phyloP scores from a whole-genome alignment of 37 sponge, comb jelly and placozoan species.

The Halichondria panicea region DNA sequence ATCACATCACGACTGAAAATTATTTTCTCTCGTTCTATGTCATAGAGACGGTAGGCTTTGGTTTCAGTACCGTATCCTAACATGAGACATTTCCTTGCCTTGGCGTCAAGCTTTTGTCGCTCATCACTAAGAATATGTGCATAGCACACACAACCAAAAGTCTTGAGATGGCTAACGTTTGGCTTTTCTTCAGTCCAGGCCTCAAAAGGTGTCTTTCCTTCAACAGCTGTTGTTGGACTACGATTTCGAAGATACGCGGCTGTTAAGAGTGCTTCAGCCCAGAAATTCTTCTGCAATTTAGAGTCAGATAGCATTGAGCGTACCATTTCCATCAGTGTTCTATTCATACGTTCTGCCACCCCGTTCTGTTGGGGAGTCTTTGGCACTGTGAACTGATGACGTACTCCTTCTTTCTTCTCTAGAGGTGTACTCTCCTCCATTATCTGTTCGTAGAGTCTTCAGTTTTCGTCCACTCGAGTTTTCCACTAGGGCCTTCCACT shows the following conservation, averaged over 20 bases:
- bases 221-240: constrained; percentile 36
- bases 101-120: constrained; percentile 22
- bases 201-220: constrained; percentile 41
- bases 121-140: constrained; percentile 28
- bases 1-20: constrained; percentile 21
- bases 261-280: constrained; percentile 44
- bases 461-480: constrained; percentile 30
- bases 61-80: constrained; percentile 33
- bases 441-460: constrained; percentile 56
- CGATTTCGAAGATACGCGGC: constrained; percentile 32
- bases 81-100: constrained; percentile 33
- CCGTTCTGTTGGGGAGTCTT: constrained; percentile 68
- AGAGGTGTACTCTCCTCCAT: constrained; percentile 71
- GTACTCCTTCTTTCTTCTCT: constrained; percentile 43
- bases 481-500: constrained; percentile 68
- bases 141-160: constrained; percentile 18
- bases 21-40: constrained; percentile 9
- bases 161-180: constrained; percentile 11
- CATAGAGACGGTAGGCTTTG: constrained; percentile 40
- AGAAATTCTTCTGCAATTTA: constrained; percentile 21
- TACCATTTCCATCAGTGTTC: constrained; percentile 36
- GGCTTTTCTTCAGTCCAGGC: constrained; percentile 35
- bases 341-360: no score
- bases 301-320: constrained; percentile 48
- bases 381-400: constrained; percentile 54